Conservation (phyloP, 2,797 vertebrate species). For the Crocodylus rhombifer region DNA sequence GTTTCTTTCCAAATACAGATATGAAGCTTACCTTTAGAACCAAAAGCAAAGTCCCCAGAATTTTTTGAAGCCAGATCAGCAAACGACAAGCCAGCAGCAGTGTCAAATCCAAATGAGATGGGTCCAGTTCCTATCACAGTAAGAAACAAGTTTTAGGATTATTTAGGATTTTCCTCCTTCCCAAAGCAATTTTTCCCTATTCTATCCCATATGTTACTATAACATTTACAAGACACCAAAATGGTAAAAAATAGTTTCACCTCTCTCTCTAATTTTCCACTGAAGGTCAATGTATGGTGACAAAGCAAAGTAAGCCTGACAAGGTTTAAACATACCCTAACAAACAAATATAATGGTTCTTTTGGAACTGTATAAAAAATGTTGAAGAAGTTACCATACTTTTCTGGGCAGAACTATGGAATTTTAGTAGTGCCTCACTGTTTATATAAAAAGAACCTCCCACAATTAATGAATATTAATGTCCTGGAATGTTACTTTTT, state of each 20-base stretch:
- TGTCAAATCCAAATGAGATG: constrained; percentile 83
- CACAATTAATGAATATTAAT: background rate
- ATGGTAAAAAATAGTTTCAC: too few species aligned
- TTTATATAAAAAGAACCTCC: background rate
- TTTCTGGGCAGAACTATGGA: background rate
- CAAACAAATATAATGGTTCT: background rate
- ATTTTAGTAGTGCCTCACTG: background rate
- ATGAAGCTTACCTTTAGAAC: constrained; percentile 84
- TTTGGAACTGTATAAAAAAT: background rate
- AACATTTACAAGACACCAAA: too few species aligned
- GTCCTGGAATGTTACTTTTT: too few species aligned
- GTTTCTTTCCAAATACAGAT: background rate
- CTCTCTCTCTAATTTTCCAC: background rate
- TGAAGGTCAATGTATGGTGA: background rate
- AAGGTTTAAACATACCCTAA: background rate
- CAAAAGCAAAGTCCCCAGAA: constrained; percentile 91
- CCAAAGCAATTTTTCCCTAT: too few species aligned
- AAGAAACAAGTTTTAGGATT: background rate
- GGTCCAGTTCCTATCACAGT: constrained; percentile 74
- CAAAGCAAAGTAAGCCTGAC: background rate
- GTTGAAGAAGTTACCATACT: background rate
- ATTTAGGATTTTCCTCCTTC: too few species aligned
- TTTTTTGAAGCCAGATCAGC: constrained; percentile 90
- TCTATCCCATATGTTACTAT: too few species aligned
- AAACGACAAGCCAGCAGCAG: constrained; percentile 86